phyloP scores from a whole-genome alignment of 2,797 vertebrate genomes.

The Mormyrus proboscirostris region DNA sequence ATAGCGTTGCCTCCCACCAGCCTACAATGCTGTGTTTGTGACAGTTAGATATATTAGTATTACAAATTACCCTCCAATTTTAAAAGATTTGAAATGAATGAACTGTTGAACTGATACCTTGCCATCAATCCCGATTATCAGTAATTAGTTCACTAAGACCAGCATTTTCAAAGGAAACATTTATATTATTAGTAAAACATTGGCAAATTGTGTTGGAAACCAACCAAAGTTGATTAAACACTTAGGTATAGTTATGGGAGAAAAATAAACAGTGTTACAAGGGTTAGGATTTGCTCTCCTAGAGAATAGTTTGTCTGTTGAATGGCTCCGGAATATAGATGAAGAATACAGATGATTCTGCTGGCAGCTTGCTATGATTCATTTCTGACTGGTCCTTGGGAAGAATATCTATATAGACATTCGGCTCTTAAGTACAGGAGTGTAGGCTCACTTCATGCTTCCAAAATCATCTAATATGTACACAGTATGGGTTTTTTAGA shows the following conservation, averaged over 20 bases:
- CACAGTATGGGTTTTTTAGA: background rate
- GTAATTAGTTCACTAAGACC: background rate
- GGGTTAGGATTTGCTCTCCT: background rate
- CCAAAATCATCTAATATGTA: background rate
- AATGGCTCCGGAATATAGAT: background rate
- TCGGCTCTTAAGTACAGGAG: background rate
- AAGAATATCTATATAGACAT: conserved; percentile 5
- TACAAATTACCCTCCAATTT: background rate
- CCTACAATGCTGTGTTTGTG: background rate
- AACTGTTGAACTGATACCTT: background rate
- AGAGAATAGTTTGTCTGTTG: background rate
- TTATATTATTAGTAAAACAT: background rate
- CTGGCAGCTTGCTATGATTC: background rate
- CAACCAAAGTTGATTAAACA: background rate
- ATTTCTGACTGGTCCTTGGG: background rate
- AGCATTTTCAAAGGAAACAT: background rate
- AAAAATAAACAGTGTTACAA: background rate
- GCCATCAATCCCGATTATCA: background rate
- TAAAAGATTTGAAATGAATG: background rate
- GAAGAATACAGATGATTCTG: background rate
- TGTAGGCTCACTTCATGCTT: background rate
- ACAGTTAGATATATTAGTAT: background rate
- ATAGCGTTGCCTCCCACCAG: background rate
- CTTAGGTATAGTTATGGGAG: background rate
- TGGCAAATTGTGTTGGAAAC: background rate